Percentiles rank a stretch among this genome's conserved stretches.
Evolutionary conservation across 2,888 invertebrate genomes (phyloP).

Genomic region (Heliconius sara): DNA sequence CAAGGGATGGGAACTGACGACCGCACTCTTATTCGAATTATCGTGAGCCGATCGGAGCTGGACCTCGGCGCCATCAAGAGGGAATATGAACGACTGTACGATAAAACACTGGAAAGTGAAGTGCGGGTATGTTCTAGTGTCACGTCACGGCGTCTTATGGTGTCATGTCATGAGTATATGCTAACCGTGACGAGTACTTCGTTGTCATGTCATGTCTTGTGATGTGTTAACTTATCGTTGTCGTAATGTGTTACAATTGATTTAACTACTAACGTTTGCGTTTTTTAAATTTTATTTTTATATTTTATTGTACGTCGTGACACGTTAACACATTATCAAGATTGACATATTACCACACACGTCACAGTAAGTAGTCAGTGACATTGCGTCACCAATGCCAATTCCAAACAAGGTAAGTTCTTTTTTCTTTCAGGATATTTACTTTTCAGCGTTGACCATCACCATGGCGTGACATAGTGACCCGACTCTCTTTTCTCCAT

Average conservation of each 20-base stretch:
- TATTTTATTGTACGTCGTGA: background rate
- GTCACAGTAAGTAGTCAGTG: background rate
- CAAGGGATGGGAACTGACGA: conserved; percentile 90
- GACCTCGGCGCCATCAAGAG: conserved; percentile 88
- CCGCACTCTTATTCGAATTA: conserved; percentile 87
- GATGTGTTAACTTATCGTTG: background rate
- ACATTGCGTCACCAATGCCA: background rate
- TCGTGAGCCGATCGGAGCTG: conserved; percentile 87
- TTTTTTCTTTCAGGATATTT: background rate
- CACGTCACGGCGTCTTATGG: background rate
- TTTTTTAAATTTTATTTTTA: background rate
- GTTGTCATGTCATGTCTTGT: background rate
- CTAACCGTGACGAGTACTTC: background rate
- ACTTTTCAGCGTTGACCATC: background rate
- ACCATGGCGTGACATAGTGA: background rate
- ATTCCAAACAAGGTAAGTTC: background rate
- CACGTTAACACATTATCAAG: background rate
- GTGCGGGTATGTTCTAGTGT: conserved; percentile 79
- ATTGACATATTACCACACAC: background rate
- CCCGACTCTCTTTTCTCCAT: background rate
- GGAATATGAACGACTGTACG: conserved; percentile 88
- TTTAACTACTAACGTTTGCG: background rate
- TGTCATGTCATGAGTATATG: background rate
- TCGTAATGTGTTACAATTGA: background rate
- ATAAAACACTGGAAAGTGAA: conserved; percentile 87